Evolutionary conservation across 2,797 vertebrate genomes (phyloP).

Genomic region (Distichodus sexfasciatus): DNA sequence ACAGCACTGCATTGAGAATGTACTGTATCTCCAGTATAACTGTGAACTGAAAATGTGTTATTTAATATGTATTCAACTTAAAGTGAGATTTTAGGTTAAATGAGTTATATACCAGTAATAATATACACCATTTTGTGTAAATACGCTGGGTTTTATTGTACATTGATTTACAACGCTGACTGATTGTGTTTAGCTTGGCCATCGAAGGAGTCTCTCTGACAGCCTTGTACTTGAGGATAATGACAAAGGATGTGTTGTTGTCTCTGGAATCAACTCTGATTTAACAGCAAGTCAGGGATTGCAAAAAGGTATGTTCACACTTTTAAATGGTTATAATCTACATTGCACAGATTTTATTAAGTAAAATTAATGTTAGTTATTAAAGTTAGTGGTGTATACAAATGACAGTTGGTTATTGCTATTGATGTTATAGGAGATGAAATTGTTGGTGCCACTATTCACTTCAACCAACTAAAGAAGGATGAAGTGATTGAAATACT

Average conservation of each 20-base stretch:
- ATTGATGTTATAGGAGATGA: constrained; percentile 69
- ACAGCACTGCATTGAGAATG: too few species aligned
- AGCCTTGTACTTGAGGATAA: constrained; percentile 65
- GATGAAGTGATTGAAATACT: constrained; percentile 69
- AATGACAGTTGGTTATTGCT: not conserved
- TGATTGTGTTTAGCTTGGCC: constrained; percentile 49
- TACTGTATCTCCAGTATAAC: too few species aligned
- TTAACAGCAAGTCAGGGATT: constrained; percentile 50
- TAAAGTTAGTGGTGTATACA: not conserved
- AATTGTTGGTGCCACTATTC: constrained; percentile 70
- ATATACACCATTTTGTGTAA: too few species aligned
- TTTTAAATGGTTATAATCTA: too few species aligned
- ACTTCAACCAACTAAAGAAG: constrained; percentile 72
- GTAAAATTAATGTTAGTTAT: not conserved
- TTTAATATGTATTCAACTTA: not conserved
- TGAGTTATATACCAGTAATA: too few species aligned
- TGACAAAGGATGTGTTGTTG: constrained; percentile 54
- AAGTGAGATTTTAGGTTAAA: too few species aligned
- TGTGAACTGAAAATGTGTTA: not conserved
- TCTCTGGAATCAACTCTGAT: constrained; percentile 54
- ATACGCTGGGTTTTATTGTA: too few species aligned
- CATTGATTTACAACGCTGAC: not conserved
- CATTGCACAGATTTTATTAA: too few species aligned
- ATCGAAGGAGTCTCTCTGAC: constrained; percentile 71
- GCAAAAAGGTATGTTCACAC: constrained; percentile 61